These are phyloP conservation scores for Microplitis manilae DNA, from an alignment of 2,888 invertebrate genomes.

Conservation along the genomic window DNA sequence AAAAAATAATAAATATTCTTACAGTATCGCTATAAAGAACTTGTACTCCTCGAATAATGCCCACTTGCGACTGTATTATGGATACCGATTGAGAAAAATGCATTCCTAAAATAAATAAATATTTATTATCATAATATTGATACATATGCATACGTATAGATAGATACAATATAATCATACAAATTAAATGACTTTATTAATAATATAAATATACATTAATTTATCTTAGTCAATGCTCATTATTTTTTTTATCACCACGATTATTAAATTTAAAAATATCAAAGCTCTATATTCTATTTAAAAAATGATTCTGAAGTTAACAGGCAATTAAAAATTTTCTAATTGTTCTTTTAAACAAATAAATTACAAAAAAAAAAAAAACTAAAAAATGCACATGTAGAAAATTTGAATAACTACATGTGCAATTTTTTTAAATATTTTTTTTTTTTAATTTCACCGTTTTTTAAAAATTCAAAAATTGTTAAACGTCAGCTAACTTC, in stretches of 20 bases:
- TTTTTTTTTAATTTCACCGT: no score
- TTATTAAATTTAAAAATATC: no score
- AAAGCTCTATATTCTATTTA: no score
- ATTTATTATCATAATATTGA: slow-evolving; percentile 12
- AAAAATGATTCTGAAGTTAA: no score
- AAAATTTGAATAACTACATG: no score
- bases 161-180: not conserved
- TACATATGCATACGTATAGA: not conserved
- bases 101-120: slow-evolving; percentile 84
- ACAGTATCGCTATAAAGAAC: slow-evolving; percentile 97
- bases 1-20: slow-evolving; percentile 64
- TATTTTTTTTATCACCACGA: not conserved
- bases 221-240: not conserved
- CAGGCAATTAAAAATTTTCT: no score
- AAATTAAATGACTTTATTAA: not conserved
- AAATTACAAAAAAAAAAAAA: no score
- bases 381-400: no score
- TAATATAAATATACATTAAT: not conserved
- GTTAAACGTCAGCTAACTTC: no score
- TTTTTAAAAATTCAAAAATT: no score
- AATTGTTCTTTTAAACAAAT: no score
- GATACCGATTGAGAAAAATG: slow-evolving; percentile 98
- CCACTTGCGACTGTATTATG: slow-evolving; percentile 96
- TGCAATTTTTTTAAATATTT: no score
- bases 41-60: slow-evolving; percentile 94